phyloP scores from a whole-genome alignment of 2,888 invertebrate species.

The Orchestes rusci region DNA sequence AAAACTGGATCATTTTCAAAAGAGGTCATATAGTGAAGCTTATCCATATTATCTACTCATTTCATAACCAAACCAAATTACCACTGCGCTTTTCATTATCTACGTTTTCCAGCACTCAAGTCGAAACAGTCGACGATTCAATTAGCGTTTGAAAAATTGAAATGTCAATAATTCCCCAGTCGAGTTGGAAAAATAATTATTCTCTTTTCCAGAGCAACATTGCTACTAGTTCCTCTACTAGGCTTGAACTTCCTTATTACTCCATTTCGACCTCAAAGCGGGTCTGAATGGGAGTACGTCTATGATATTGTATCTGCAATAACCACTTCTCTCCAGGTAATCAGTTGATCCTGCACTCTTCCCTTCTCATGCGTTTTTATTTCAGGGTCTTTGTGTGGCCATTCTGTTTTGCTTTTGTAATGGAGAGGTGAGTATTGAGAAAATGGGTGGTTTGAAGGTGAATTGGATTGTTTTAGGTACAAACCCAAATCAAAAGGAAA shows the following conservation, averaged over 20 bases:
- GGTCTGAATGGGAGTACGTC: conserved; percentile 62
- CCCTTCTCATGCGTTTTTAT: conserved; percentile 33
- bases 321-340: conserved; percentile 80
- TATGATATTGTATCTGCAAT: conserved; percentile 83
- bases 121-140: too few species aligned
- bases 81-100: too few species aligned
- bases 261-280: conserved; percentile 68
- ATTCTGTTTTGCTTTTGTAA: conserved; percentile 91
- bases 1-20: too few species aligned
- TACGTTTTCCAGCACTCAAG: too few species aligned
- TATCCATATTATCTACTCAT: too few species aligned
- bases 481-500: conserved; percentile 75
- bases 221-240: conserved; percentile 82
- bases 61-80: too few species aligned
- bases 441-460: too few species aligned
- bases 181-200: too few species aligned
- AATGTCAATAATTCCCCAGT: too few species aligned
- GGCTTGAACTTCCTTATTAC: conserved; percentile 87
- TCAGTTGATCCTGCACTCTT: neutral
- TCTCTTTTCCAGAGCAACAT: conserved; percentile 60
- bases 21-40: too few species aligned
- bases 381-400: conserved; percentile 86
- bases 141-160: too few species aligned
- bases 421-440: conserved; percentile 88
- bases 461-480: conserved; percentile 51